A percentile compares a stretch with the other conserved stretches of the same genome.
Evolutionary conservation across 2,888 invertebrate genomes (phyloP).

Genomic region (Synanthedon andrenaeformis): DNA sequence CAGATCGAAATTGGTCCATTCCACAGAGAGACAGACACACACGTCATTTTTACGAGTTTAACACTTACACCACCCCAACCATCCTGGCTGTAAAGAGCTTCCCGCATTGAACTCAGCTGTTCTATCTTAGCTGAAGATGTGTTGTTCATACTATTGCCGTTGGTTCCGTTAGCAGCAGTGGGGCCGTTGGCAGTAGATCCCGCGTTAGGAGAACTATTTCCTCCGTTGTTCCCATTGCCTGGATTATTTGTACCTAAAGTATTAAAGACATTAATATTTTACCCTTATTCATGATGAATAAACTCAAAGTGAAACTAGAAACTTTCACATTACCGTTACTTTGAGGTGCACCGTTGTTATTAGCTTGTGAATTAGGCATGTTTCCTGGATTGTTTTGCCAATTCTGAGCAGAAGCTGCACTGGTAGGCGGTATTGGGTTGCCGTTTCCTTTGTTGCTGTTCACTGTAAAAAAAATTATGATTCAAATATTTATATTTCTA

Average conservation of each 20-base stretch:
- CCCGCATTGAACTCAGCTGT: slow-evolving; percentile 90
- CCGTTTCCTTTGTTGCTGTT: slow-evolving; percentile 63
- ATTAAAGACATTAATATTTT: neutral
- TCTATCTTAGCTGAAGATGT: slow-evolving; percentile 85
- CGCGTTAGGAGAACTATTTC: slow-evolving; percentile 56
- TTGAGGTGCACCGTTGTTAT: slow-evolving; percentile 59
- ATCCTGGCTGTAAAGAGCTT: slow-evolving; percentile 90
- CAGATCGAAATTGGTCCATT: too few relatives aligned
- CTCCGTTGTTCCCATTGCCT: slow-evolving; percentile 50
- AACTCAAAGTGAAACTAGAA: neutral
- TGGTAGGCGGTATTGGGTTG: slow-evolving; percentile 56
- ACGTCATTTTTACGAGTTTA: too few relatives aligned
- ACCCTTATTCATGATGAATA: neutral
- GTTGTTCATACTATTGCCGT: slow-evolving; percentile 59
- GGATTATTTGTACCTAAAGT: slow-evolving; percentile 47
- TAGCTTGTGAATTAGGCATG: slow-evolving; percentile 61
- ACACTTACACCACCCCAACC: slow-evolving; percentile 91
- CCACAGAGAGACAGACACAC: too few relatives aligned
- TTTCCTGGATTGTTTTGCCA: slow-evolving; percentile 58
- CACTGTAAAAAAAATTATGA: slow-evolving; percentile 36
- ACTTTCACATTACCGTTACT: slow-evolving; percentile 36
- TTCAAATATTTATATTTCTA: slow-evolving; percentile 7
- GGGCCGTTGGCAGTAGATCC: slow-evolving; percentile 46
- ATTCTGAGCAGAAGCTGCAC: slow-evolving; percentile 47
- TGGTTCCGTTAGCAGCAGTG: slow-evolving; percentile 45